Conservation (phyloP, 64 coral and sea anemone genomes). For the Hydrozoanthus tunicans region DNA sequence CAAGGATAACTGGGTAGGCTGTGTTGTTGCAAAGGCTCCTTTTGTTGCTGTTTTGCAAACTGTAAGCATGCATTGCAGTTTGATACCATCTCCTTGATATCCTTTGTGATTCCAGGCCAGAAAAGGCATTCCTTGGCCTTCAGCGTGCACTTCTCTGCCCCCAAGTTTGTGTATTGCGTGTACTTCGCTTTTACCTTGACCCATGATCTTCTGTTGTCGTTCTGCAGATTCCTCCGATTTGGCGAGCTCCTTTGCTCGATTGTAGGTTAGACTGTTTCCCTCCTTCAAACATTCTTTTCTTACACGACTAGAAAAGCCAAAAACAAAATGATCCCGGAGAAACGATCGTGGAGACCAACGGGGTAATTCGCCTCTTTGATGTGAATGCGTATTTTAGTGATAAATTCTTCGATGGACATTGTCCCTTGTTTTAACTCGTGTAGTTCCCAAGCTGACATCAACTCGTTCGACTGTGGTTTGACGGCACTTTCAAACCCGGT, state of each 20-base stretch:
- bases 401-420: conserved; percentile 51
- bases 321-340: conserved; percentile 37
- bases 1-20: too few relatives aligned
- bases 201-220: too few relatives aligned
- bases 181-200: too few relatives aligned
- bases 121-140: conserved; percentile 29
- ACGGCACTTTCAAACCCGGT: too few relatives aligned
- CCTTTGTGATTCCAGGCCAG: too few relatives aligned
- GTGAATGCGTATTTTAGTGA: not conserved
- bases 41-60: too few relatives aligned
- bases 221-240: not conserved
- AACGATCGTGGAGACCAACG: conserved; percentile 5
- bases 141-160: conserved; percentile 55
- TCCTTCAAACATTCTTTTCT: conserved; percentile 63
- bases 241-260: conserved; percentile 11
- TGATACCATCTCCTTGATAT: too few relatives aligned
- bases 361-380: conserved; percentile 57
- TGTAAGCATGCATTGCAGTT: too few relatives aligned
- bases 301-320: conserved; percentile 48
- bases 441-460: too few relatives aligned
- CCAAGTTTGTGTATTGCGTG: conserved; percentile 34
- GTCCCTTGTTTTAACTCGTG: conserved; percentile 23
- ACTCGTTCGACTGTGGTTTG: too few relatives aligned
- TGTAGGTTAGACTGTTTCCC: not conserved
- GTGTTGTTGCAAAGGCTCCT: too few relatives aligned